Evolutionary conservation across 2,888 invertebrate species (phyloP).

Genomic region (Aromia moschata): DNA sequence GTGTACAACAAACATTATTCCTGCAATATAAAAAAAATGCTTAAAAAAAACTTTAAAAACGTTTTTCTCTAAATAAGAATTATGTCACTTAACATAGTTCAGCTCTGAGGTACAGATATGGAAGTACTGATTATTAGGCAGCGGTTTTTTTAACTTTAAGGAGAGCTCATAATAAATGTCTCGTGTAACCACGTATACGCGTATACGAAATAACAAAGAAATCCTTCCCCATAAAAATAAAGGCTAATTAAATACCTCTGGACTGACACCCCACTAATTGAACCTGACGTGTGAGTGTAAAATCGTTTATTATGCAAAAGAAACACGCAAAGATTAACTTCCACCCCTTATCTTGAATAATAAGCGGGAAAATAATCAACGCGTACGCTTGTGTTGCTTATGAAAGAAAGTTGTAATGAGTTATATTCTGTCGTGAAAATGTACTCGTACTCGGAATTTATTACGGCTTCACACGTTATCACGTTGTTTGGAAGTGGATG

Average conservation of each 20-base stretch:
- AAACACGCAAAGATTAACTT: slow-evolving; percentile 8
- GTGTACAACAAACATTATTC: too few relatives aligned
- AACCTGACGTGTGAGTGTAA: slow-evolving; percentile 2
- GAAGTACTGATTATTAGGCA: too few relatives aligned
- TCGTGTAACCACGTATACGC: too few relatives aligned
- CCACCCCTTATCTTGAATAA: slow-evolving; percentile 11
- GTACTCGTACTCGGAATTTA: neutral
- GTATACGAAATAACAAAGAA: too few relatives aligned
- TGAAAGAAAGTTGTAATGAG: slow-evolving; percentile 1
- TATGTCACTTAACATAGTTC: too few relatives aligned
- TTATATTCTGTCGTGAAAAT: slow-evolving; percentile 6
- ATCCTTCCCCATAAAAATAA: neutral
- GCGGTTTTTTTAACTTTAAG: too few relatives aligned
- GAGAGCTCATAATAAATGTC: too few relatives aligned
- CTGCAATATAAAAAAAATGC: too few relatives aligned
- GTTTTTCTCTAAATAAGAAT: too few relatives aligned
- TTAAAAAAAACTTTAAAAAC: too few relatives aligned
- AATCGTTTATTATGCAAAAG: slow-evolving; percentile 2
- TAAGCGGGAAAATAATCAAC: slow-evolving; percentile 1
- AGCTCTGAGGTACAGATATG: too few relatives aligned
- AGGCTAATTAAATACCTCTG: neutral
- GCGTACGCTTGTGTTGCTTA: slow-evolving; percentile 1
- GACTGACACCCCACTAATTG: slow-evolving; percentile 1
- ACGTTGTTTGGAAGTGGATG: neutral
- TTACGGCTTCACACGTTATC: slow-evolving; percentile 1